These are phyloP conservation scores for Struthio camelus DNA, from an alignment of 2,113 vertebrate species.

Conservation along the genomic window DNA sequence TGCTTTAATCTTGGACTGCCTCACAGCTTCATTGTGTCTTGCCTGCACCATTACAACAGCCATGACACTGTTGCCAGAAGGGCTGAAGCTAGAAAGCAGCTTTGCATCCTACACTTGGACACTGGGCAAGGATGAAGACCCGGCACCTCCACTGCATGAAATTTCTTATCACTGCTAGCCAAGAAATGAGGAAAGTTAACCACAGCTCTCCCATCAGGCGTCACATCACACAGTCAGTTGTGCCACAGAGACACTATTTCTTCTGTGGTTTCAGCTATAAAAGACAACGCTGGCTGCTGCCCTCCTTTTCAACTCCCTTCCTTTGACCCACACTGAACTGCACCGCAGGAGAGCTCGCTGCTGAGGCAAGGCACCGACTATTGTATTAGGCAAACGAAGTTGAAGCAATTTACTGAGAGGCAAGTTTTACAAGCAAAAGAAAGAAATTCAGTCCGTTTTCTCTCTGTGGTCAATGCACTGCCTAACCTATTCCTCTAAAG, in stretches of 20 bases:
- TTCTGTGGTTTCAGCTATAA: background rate
- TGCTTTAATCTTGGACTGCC: background rate
- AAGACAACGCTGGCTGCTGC: background rate
- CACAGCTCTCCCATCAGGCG: background rate
- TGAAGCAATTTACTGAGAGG: background rate
- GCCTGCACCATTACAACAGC: background rate
- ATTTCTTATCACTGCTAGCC: background rate
- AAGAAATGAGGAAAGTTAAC: background rate
- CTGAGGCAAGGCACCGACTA: background rate
- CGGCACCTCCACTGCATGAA: background rate
- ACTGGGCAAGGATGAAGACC: background rate
- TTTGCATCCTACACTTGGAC: background rate
- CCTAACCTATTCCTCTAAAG: background rate
- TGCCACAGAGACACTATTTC: background rate
- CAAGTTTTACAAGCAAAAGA: background rate
- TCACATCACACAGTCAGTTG: background rate
- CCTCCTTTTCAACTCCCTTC: background rate
- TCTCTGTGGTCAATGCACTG: background rate
- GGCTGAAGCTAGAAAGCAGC: background rate
- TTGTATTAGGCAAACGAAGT: background rate
- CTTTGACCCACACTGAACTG: accelerated
- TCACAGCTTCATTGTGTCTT: background rate
- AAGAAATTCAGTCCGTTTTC: background rate
- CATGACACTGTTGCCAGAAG: background rate
- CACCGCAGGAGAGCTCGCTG: background rate